Evolutionary conservation across 2,113 vertebrate genomes (phyloP).

Genomic region (Laticauda colubrina): DNA sequence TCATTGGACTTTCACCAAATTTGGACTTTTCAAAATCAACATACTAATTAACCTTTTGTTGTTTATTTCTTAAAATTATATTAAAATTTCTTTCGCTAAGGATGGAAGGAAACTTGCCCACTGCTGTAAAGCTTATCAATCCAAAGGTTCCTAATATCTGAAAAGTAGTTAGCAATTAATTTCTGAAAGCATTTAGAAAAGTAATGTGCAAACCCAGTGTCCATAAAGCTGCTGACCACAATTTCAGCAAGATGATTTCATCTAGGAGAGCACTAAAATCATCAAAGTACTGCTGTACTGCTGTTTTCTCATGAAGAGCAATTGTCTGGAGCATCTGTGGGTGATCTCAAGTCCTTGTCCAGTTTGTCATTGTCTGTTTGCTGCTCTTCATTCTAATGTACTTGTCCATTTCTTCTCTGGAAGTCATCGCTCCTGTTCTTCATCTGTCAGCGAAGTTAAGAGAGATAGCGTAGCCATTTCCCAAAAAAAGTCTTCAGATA

Average conservation of each 20-base stretch:
- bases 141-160: not conserved
- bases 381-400: no score
- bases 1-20: not conserved
- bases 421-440: not conserved
- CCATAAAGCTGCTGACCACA: no score
- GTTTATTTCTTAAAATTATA: not conserved
- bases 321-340: no score
- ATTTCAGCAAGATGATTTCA: no score
- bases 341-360: no score
- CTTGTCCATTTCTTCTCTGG: no score
- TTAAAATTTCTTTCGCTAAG: not conserved
- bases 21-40: not conserved
- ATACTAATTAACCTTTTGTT: not conserved
- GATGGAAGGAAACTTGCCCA: not conserved
- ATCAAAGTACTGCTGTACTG: no score
- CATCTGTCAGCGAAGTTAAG: not conserved
- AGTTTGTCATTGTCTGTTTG: no score
- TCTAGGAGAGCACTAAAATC: no score
- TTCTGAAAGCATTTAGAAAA: not conserved
- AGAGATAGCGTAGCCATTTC: not conserved
- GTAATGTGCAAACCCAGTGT: not conserved
- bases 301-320: no score
- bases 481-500: not conserved
- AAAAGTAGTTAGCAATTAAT: not conserved
- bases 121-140: not conserved